Evolutionary conservation across 2,888 invertebrate genomes (phyloP), one percentile per base, ranked within the genome.

Genomic region (Himalopsyche kuldschensis): DNA sequence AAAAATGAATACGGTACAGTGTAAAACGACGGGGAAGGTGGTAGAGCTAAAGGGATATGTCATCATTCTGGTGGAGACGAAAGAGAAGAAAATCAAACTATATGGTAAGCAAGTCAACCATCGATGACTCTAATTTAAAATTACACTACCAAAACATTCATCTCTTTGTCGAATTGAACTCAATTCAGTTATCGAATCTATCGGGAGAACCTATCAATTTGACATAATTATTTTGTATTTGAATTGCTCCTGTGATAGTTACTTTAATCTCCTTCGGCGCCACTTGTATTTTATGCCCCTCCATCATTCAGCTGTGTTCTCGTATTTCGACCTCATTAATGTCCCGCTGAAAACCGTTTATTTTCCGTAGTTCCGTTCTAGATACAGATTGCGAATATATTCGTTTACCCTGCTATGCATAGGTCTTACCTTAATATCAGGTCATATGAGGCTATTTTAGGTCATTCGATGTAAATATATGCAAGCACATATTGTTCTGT

Each of bases 11-110:
- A 91, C 92, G 83, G 91, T 92, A 46, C 92, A 92, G 88, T 91
- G 91, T 86, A 92, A 92, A 88, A 91, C 91, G 11, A 84, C 85
- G 41, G 86, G 84, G 31, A 86, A 86, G 88, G 90, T 96, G 91
- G 97, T 98, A 89, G 97, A 98, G 93, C 93, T 98, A 89, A 97
- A 97, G 89, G 98, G 98, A 89, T 98, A 98, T 92, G 97, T 98
- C 89, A 97, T 98, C 90, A 97, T 98, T 89, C 93, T 98, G 89
- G 97, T 97, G 87, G 97, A 97, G 92, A 97, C 97, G 89, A 96
- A 96, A 90, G 97, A 97, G 91, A 97, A 97, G 90, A 97, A 97
- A 92, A 96, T 97, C 88, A 98, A 97, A 92, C 92, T 98, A 87
- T 98, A 97, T 89, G 98, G 97, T 96, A 90, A 85, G 79, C 55